Evolutionary conservation across 1,140 invertebrate species (phyloP), one percentile per base, ranked within the genome.

Genomic region (Panagrolaimus sp.): DNA sequence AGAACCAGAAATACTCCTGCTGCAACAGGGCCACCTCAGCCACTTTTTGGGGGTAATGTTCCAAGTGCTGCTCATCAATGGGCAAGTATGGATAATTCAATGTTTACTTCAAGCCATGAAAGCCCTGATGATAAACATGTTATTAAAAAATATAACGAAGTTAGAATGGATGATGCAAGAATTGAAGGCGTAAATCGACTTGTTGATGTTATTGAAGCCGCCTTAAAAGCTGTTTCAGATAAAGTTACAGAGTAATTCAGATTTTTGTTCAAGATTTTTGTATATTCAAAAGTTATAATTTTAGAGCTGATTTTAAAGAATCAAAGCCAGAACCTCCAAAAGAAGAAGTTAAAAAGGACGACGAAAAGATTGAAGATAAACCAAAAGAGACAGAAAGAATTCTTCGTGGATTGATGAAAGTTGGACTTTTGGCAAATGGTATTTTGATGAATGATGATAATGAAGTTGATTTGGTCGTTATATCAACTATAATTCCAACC

Each of bases 361-460:
- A 38, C 2, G 31, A 38, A 38, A 38, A 38, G 31, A 38, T 4
- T 4, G 31, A 38, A 38, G 31, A 38, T 4, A 38, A 2, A 4
- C 31, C 31, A 38, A 2, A 38, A 38, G 7, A 38, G 7, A 2
- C 31, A 84, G 76, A 76, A 2, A 88, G 92, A 66, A 88, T 91
- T 68, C 85, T 98, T 23, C 92, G 94, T 84, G 93, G 94, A 63
- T 93, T 97, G 11, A 96, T 98, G 92, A 88, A 94, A 66, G 93
- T 97, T 5, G 94, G 94, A 57, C 89, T 91, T 78, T 86, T 98
- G 53, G 93, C 94, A 67, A 97, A 98, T 85, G 90, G 93, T 48
- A 86, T 98, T 23, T 84, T 98, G 61, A 86, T 98, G 5, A 89
- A 90, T 68, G 92, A 92, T 13, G 93, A 97, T 84, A 89, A 89